Base-by-base conservation (phyloP, 2,888 invertebrate species). In the Platerodrilus igneus region DNA sequence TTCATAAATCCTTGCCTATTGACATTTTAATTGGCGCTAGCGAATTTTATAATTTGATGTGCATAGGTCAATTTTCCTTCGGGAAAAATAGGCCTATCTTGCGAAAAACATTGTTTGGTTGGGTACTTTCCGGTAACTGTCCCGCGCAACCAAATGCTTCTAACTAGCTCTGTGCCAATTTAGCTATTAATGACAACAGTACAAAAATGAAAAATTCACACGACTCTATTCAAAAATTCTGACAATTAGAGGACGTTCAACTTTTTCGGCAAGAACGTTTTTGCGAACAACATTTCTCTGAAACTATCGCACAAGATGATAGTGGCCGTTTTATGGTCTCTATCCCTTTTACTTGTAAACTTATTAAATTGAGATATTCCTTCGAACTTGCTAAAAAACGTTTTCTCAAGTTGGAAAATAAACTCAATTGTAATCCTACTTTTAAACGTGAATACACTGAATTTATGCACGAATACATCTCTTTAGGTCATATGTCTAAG, bases 231-330 rank as follows among this genome's bases (percentile, higher is more conserved):
- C 2, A 21, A 10, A 33, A 19, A 15, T 38, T 38, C 18, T 42
- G 37, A 38, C 14, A 42, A 18, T 3, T 19, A 7, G 38, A 42
- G 14, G 13, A 38, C 6, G 15, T 32, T 8, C 4, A 32, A 3
- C 33, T 25, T 18, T 29, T 23, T 4, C 5, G 3, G 6, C 23
- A 38, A 18, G 36, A 42, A 19, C n/a, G 19, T 4, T 31, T 31
- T 18, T 42, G 42, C 11, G 34, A 42, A 23, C n/a, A 27, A 4
- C 37, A 38, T 15, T 42, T 42, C 20, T 10, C 19, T 7, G 4
- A 18, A 7, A 42, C 28, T n/a, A 10, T 25, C 1, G 2, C n/a
- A 8, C 33, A 14, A 2, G 19, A 38, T 7, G 2, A 18, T 2
- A 7, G 10, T 8, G 42, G 42, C 2, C 10, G 26, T 5, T 33